Evolutionary conservation across 1,140 invertebrate genomes (phyloP), one percentile per base, ranked within the genome.

Genomic region (Copidosoma floridanum): DNA sequence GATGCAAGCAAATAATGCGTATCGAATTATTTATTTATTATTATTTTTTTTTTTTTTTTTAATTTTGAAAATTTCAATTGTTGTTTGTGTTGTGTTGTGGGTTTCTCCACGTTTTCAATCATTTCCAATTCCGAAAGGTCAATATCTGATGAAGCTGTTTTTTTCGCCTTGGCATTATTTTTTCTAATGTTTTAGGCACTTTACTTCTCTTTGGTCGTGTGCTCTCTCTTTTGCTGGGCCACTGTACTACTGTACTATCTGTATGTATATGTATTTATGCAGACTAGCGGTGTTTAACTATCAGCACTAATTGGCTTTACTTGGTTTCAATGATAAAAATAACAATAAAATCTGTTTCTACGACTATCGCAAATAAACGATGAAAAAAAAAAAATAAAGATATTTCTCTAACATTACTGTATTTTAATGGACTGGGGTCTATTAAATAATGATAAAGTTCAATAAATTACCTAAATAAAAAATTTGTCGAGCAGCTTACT

Each of bases 191-290:
- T 58, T 35, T n/a, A n/a, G n/a, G n/a, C n/a, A 46, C 43, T 24
- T 29, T 24, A 35, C 52, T 18, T 46, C 26, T 60, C 21, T 21
- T 44, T n/a, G 43, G 41, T 56, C 52, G 35, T 40, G 57, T 61
- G 58, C 63, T 65, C 50, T 61, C 58, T 57, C 59, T 65, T 65
- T 61, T 65, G 63, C 63, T 65, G 63, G 58, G 63, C 63, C 58
- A 65, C 14, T 51, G 41, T n/a, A 56, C 59, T 56, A 56, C 29
- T 43, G n/a, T n/a, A n/a, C n/a, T n/a, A n/a, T n/a, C n/a, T n/a
- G n/a, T n/a, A n/a, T n/a, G n/a, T n/a, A 40, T 40, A 27, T 61
- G 35, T 61, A 46, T 46, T 61, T 43, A 56, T 56, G 60, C 60
- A 20, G 57, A 62, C 60, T 62, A 62, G 38, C 38, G 43, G 46